Base-by-base conservation (phyloP, 2,113 vertebrate species). In the Pleuronectes platessa region DNA sequence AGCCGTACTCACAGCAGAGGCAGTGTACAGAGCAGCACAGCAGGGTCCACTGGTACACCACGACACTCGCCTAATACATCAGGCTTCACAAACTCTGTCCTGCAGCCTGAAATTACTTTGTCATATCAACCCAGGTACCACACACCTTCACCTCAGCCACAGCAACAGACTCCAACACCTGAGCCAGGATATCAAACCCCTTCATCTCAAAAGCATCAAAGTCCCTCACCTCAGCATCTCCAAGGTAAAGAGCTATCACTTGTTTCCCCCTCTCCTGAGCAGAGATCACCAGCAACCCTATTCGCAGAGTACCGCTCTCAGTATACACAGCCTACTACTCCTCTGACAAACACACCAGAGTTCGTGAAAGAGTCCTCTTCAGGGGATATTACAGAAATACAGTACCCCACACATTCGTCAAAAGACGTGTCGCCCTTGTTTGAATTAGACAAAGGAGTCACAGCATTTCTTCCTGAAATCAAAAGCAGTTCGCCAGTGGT, bases 111-210 rank as follows among this genome's bases (percentile, higher is more conserved):
- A 61, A 68, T 61, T 69, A 68, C 55, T 66, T 35, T 56, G 7
- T 69, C 23, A 11, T 53, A 80, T 63, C 78, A 68, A 68, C 14
- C 24, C 4, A 81, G 62, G 21, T 72, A 73, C 31, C 70, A 75
- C 72, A 87, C 87, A 55, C 78, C 77, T 63, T 92, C 90, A 55
- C 85, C 89, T 68, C 78, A 79, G 18, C 37, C 35, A 68, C 71
- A 77, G 15, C 17, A 75, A 66, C 62, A 61, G 15, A 74, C 76
- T 58, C 71, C 71, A 12, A 85, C 80, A 61, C 86, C 87, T 66
- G 82, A 89, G n/a, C 74, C 68, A 64, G 77, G 70, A 62, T 40
- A 76, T 81, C 83, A 76, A 59, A 85, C 55, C n/a, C 37, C 17
- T 37, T 77, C 71, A 21, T 42, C 79, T 42, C 68, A 81, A 2